Base-by-base conservation (phyloP, 2,888 invertebrate species). In the Dasysyrphus albostriatus region DNA sequence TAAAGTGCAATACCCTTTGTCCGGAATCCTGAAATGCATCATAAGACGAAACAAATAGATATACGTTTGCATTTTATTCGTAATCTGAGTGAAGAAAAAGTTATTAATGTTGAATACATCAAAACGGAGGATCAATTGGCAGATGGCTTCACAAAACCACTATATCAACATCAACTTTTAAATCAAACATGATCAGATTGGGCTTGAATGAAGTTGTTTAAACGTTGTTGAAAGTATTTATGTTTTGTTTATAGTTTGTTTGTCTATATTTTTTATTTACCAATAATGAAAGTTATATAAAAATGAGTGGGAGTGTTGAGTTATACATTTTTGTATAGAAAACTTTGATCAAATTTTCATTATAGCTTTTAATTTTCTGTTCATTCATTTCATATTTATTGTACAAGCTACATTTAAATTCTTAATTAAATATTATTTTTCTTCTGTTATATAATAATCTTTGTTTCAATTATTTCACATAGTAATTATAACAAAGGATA, bases 301-400 rank as follows among this genome's bases (percentile, higher is more conserved):
- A 54, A 54, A 54, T 54, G 54, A 54, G 54, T 29, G 54, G 29
- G 54, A 54, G 54, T 54, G 54, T 54, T 54, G 10, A 54, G 54
- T 54, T 54, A 47, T 8, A 47, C 16, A 7, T 47, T 47, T 16
- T 2, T 47, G 8, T 47, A 47, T 16, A 47, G 16, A 5, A 16
- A 47, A 7, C 47, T 16, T n/a, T 47, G 47, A 47, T 16, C 1
- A 6, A 8, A 47, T 8, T 47, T 3, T 47, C n/a, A 47, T 3
- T 44, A 14, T 44, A 44, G n/a, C n/a, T 44, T 44, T n/a, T 44
- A 14, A n/a, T n/a, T 44, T 44, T n/a, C n/a, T 5, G 1, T 44
- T 44, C 4, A 44, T 8, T 37, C 34, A 8, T 8, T 6, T 3
- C 5, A 44, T 4, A n/a, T 9, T n/a, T n/a, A 37, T 44, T 44